Evolutionary conservation across 2,797 vertebrate genomes (phyloP).

Genomic region (Avahi laniger): DNA sequence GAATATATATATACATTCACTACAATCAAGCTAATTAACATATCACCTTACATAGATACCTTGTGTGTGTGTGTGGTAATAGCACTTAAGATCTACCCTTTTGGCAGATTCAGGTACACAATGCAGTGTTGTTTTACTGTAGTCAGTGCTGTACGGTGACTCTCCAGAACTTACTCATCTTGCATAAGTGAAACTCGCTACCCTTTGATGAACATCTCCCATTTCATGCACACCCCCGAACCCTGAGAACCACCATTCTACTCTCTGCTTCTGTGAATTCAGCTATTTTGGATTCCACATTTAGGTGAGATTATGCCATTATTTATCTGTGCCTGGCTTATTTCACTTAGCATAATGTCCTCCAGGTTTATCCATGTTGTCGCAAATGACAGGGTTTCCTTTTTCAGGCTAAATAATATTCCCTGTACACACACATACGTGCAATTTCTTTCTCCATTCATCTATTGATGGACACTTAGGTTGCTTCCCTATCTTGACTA

Average conservation of each 20-base stretch:
- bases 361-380: not conserved
- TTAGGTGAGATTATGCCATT: not conserved
- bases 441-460: not conserved
- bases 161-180: not conserved
- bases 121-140: not conserved
- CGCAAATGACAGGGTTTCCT: not conserved
- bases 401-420: not conserved
- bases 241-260: not conserved
- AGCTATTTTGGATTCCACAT: not conserved
- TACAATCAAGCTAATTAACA: not conserved
- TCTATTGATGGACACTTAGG: not conserved
- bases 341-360: not conserved
- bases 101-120: not conserved
- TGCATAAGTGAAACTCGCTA: not conserved
- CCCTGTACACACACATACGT: not conserved
- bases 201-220: not conserved
- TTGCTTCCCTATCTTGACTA: not conserved
- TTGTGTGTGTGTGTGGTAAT: no score
- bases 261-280: not conserved
- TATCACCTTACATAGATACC: not conserved
- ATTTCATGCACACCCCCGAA: no score
- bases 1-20: no score
- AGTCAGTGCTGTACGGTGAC: not conserved
- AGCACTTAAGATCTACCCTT: not conserved
- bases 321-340: not conserved